These are phyloP conservation scores for Smittia aterrima DNA, from an alignment of 2,888 invertebrate species.

Conservation along the genomic window DNA sequence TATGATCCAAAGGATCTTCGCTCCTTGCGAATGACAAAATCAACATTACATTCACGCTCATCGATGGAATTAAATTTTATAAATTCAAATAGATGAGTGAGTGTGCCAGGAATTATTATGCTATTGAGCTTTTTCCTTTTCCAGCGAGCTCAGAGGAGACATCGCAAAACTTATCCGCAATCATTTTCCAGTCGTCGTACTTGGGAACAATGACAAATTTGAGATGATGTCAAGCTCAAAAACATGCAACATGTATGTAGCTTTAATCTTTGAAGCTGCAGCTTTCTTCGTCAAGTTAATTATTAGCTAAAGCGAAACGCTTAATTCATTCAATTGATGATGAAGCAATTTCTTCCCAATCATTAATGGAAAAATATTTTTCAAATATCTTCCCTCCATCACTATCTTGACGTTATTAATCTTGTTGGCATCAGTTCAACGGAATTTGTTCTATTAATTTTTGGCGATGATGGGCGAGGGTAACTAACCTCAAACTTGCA, in stretches of 20 bases:
- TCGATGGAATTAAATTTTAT: constrained; percentile 11
- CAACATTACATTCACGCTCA: not conserved
- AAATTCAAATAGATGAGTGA: not conserved
- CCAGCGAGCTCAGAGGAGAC: not conserved
- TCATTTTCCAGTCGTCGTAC: not conserved
- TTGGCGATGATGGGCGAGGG: too few relatives aligned
- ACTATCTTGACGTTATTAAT: too few relatives aligned
- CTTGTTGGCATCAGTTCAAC: too few relatives aligned
- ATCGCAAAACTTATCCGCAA: not conserved
- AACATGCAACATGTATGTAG: not conserved
- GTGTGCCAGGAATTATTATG: not conserved
- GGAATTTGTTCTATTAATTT: too few relatives aligned
- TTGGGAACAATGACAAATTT: not conserved
- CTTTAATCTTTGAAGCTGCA: too few relatives aligned
- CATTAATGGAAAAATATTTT: too few relatives aligned
- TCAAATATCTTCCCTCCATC: too few relatives aligned
- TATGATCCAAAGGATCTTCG: not conserved
- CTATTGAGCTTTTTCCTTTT: not conserved
- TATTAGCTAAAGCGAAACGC: too few relatives aligned
- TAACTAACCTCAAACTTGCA: too few relatives aligned
- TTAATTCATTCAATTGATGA: too few relatives aligned
- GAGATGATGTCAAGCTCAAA: not conserved
- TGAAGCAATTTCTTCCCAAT: too few relatives aligned
- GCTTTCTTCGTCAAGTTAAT: too few relatives aligned
- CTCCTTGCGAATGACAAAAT: not conserved